Evolutionary conservation across 2,888 invertebrate species (phyloP), one percentile per base, ranked within the genome.

Genomic region (Lasioglossum leucozonium): DNA sequence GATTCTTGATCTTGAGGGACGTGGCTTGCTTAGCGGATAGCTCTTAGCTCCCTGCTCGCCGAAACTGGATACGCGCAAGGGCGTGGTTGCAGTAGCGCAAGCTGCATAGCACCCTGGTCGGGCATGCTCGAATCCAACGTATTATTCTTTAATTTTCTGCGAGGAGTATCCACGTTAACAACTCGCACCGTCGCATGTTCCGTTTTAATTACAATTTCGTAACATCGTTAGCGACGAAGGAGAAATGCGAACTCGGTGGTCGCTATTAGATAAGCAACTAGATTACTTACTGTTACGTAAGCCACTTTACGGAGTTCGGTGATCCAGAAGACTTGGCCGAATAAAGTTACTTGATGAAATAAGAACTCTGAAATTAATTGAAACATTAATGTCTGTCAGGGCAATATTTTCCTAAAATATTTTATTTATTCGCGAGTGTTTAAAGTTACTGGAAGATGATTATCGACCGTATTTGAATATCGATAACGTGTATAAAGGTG

Each of bases 11-110:
- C 65, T 34, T 30, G 30, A 30, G 3, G 16, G 34, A 65, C 30
- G 30, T 18, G 65, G 34, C 18, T 65, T 34, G 65, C 8, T 65
- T 65, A 30, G 30, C 65, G 34, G 65, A 65, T 65, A 13, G 16
- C 58, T 26, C 30, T 65, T 65, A 34, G 65, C 65, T 65, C 65
- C 16, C 58, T 58, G 58, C 13, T 26, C 65, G 65, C 65, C 65
- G 65, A 65, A 65, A 65, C 8, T 65, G 65, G 18, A 30, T 2
- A n/a, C n/a, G 58, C 26, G 5, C 58, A 13, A 58, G 58, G 26
- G 58, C 58, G 58, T 58, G 58, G 58, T 58, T 58, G 58, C 26
- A 26, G 13, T 26, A 13, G 13, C 5, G 58, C 26, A 58, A 26
- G 26, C 26, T 26, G 26, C 58, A 58, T 16, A 26, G 2, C 58